Evolutionary conservation across 2,888 invertebrate species (phyloP).

Genomic region (Ectemnius lituratus): DNA sequence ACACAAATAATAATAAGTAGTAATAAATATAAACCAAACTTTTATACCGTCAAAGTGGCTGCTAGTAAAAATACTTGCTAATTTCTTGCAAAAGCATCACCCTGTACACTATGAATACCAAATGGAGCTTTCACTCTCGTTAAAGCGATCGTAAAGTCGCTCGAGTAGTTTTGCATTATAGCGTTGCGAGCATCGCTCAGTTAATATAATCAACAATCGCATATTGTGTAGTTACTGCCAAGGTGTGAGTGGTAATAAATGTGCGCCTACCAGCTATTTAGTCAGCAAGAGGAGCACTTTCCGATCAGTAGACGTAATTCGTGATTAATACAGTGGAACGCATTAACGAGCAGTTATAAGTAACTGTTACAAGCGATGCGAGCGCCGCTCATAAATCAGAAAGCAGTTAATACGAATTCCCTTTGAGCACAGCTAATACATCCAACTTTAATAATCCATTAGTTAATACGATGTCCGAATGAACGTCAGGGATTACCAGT

Average conservation of each 20-base stretch:
- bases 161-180: too few relatives aligned
- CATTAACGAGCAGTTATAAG: not conserved
- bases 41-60: too few relatives aligned
- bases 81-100: too few relatives aligned
- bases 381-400: not conserved
- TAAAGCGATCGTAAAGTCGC: too few relatives aligned
- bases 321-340: not conserved
- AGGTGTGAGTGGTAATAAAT: not conserved
- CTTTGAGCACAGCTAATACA: not conserved
- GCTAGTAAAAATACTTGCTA: too few relatives aligned
- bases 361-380: not conserved
- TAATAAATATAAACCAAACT: too few relatives aligned
- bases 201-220: not conserved
- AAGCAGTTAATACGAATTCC: not conserved
- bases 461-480: not conserved
- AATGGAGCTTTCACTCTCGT: too few relatives aligned
- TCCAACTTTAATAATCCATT: conserved; percentile 2
- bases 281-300: not conserved
- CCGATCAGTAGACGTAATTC: not conserved
- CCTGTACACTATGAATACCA: too few relatives aligned
- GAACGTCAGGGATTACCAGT: not conserved
- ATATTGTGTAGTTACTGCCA: not conserved
- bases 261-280: not conserved
- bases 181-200: not conserved
- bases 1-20: too few relatives aligned